Evolutionary conservation across 2,113 vertebrate genomes (phyloP), one percentile per base, ranked within the genome.

Genomic region (Anoplopoma fimbria): DNA sequence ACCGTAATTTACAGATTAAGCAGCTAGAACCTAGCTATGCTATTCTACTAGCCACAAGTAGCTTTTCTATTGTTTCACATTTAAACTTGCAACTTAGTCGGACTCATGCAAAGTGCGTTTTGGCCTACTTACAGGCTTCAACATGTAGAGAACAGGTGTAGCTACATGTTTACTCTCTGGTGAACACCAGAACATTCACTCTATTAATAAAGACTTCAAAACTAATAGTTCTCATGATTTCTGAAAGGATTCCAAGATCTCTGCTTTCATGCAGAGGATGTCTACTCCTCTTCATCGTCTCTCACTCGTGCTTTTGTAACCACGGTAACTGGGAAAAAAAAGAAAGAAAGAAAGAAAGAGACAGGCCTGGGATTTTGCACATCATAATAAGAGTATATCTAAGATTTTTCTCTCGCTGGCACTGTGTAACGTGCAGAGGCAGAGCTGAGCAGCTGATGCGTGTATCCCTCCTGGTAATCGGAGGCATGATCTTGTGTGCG

Each of bases 311-410:
- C 65, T 77, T 55, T 67, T 38, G 90, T 93, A 90, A 91, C 92
- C 91, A 92, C 51, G 75, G 91, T 84, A 89, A 93, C 91, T 61
- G 78, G 57, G n/a, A 73, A 62, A 60, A 29, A 73, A 31, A 29
- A 74, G 75, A 55, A 73, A 62, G 42, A 34, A 73, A 31, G n/a
- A 60, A 53, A 33, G 45, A n/a, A n/a, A 58, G 68, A 83, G 42
- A 49, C 77, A 7, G 4, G 31, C 29, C 42, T 73, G 64, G 84
- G 79, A 87, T 69, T 81, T 71, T 58, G 31, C 57, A 77, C 51
- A 51, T 76, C 47, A 31, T 51, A 75, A 80, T 31, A 36, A 57
- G 42, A 77, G 53, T 53, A 73, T 53, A 83, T 75, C 27, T 72
- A 84, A 86, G 79, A 83, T 71, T 77, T 38, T 42, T 71, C 31